Evolutionary conservation across 2,888 invertebrate species (phyloP).

Genomic region (Volucella zonaria): DNA sequence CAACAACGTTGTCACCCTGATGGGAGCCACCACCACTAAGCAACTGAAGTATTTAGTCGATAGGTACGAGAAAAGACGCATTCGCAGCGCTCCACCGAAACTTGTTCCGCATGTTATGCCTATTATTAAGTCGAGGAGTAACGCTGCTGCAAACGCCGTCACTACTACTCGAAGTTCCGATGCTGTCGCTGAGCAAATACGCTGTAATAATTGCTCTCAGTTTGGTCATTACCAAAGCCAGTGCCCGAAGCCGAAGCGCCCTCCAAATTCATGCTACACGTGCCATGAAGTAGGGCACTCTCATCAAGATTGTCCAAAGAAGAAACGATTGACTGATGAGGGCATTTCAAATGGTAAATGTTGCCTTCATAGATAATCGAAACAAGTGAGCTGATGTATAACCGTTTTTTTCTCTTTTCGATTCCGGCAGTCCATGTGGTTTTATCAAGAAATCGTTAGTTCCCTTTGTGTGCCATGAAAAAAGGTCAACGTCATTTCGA

Average conservation of each 20-base stretch:
- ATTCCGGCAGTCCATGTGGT: not conserved
- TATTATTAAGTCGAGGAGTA: not conserved
- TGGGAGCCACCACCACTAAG: not conserved
- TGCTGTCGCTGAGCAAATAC: not conserved
- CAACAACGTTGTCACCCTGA: not conserved
- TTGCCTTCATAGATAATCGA: conserved; percentile 1
- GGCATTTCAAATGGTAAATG: too few species aligned
- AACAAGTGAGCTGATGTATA: not conserved
- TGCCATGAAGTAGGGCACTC: not conserved
- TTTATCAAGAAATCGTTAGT: not conserved
- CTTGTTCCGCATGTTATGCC: not conserved
- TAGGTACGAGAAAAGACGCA: not conserved
- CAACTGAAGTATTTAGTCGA: not conserved
- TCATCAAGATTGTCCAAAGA: not conserved
- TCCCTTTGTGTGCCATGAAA: not conserved
- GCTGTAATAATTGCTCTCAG: not conserved
- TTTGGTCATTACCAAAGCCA: not conserved
- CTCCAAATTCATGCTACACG: not conserved
- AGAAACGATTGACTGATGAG: not conserved
- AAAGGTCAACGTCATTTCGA: not conserved
- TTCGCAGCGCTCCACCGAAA: not conserved
- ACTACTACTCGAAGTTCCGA: conserved; percentile 4
- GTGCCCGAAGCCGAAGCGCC: not conserved
- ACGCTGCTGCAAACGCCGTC: not conserved
- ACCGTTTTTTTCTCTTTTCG: not conserved